Conservation (phyloP, 2,797 vertebrate genomes). For the Cirrhinus molitorella region DNA sequence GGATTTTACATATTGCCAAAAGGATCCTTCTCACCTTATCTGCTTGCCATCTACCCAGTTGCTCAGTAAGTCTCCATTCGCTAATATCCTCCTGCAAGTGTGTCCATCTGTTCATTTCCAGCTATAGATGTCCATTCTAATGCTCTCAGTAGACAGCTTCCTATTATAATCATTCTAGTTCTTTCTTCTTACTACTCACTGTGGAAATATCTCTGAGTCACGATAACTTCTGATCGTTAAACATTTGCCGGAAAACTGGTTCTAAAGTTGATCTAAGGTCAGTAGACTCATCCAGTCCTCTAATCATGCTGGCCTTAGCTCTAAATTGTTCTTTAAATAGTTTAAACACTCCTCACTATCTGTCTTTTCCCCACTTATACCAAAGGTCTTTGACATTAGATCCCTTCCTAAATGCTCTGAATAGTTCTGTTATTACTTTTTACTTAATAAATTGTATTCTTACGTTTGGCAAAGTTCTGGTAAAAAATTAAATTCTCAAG, state of each 20-base stretch:
- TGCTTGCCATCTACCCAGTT: conserved; percentile 5
- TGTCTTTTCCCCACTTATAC: neutral
- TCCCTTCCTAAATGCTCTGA: neutral
- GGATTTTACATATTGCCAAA: conserved; percentile 6
- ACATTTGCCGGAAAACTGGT: neutral
- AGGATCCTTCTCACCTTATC: neutral
- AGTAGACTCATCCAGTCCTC: neutral
- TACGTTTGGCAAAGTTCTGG: neutral
- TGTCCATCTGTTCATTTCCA: neutral
- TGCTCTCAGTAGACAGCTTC: neutral
- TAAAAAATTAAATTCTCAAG: neutral
- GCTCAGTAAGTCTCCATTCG: neutral
- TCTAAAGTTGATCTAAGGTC: neutral
- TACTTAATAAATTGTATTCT: neutral
- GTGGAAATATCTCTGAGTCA: neutral
- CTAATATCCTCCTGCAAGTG: conserved; percentile 19
- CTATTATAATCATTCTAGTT: neutral
- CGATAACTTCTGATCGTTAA: neutral
- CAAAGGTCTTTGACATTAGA: neutral
- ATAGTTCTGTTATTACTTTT: neutral
- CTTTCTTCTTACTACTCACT: neutral
- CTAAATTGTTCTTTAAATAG: neutral
- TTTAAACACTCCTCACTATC: neutral
- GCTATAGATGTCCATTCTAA: neutral
- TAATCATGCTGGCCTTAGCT: neutral